These are phyloP conservation scores for Tupaia chinensis DNA, from an alignment of 2,113 vertebrate species.

Conservation along the genomic window DNA sequence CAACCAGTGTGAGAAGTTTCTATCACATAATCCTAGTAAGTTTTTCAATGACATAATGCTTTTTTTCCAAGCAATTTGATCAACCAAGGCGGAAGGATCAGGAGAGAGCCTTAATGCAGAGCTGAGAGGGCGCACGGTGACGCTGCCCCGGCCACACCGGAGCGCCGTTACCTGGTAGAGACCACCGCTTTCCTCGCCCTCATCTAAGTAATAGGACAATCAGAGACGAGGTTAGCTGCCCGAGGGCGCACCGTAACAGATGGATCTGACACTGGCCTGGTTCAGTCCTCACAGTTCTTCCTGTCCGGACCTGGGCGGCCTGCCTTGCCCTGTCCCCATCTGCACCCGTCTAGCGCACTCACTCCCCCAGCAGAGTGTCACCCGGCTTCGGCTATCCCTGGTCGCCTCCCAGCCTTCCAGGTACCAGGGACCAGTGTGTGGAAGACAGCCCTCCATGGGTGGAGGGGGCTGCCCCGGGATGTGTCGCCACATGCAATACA, in stretches of 20 bases:
- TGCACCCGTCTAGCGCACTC: too few relatives aligned
- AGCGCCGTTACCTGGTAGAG: neutral
- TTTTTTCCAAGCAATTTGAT: neutral
- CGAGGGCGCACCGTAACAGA: neutral
- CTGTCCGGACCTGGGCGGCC: rapidly evolving
- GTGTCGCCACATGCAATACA: too few relatives aligned
- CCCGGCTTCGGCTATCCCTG: neutral
- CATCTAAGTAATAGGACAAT: neutral
- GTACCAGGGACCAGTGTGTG: too few relatives aligned
- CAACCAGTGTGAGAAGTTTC: too few relatives aligned
- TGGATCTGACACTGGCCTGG: neutral
- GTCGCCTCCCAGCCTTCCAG: neutral
- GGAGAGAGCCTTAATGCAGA: neutral
- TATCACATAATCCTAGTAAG: too few relatives aligned
- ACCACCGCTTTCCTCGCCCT: neutral
- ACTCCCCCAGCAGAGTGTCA: neutral
- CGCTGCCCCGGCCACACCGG: neutral
- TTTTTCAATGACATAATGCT: too few relatives aligned
- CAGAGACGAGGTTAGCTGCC: neutral
- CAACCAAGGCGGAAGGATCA: neutral
- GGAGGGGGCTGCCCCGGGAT: too few relatives aligned
- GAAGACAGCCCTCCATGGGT: too few relatives aligned
- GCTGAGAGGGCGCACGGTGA: neutral
- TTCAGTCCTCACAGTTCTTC: neutral
- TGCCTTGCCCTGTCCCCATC: neutral